A percentile compares a stretch with the other conserved stretches of the same genome.
Evolutionary conservation across 1,140 invertebrate genomes (phyloP).

Genomic region (Calephelis virginiensis): DNA sequence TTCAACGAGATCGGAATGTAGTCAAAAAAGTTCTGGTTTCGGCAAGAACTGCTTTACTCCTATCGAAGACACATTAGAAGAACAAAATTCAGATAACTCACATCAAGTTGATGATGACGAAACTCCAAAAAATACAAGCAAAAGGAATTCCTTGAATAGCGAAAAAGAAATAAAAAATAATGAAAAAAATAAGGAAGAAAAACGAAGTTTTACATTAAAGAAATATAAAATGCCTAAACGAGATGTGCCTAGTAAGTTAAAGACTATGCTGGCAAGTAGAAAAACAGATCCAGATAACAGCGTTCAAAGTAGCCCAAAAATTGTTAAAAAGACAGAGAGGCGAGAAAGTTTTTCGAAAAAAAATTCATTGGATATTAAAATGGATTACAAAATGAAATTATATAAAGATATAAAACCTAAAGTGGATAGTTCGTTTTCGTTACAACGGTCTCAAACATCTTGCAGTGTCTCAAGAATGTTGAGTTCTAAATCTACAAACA

Average conservation of each 20-base stretch:
- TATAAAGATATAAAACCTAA: conserved; percentile 91
- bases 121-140: conserved; percentile 63
- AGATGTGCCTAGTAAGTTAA: conserved; percentile 86
- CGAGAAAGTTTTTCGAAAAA: conserved; percentile 91
- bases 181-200: conserved; percentile 78
- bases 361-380: conserved; percentile 80
- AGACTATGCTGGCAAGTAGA: conserved; percentile 81
- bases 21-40: conserved; percentile 58
- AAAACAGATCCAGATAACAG: conserved; percentile 72
- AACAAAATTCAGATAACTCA: conserved; percentile 44
- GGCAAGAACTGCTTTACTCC: conserved; percentile 53
- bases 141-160: conserved; percentile 68
- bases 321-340: conserved; percentile 77
- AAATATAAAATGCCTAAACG: conserved; percentile 88
- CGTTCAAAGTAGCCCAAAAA: conserved; percentile 68
- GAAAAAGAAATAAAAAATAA: conserved; percentile 52
- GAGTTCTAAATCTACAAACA: conserved; percentile 67
- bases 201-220: conserved; percentile 79
- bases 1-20: conserved; percentile 73
- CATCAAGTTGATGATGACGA: conserved; percentile 49
- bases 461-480: conserved; percentile 70
- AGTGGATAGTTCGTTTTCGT: conserved; percentile 79
- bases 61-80: conserved; percentile 48
- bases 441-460: conserved; percentile 71
- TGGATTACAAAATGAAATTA: conserved; percentile 83